Evolutionary conservation across 2,888 invertebrate genomes (phyloP), one percentile per base, ranked within the genome.

Genomic region (Sisyra terminalis): DNA sequence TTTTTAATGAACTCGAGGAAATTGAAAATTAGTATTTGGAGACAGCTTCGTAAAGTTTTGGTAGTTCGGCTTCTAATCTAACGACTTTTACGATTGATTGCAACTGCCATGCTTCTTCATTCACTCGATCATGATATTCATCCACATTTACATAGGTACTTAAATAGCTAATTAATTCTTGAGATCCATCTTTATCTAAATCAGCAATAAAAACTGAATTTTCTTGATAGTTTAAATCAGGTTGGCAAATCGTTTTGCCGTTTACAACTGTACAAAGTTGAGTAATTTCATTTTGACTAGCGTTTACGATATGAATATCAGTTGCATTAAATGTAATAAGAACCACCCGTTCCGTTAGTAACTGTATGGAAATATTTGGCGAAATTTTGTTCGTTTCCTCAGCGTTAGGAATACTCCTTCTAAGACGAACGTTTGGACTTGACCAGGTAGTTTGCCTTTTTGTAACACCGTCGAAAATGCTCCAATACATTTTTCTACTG

Each of bases 251-350:
- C 14, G 47, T 15, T 8, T 66, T 55, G 2, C 64, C 63, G 57
- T 35, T 56, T 53, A 43, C 63, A 53, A 50, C 67, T 52, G 1
- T 55, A 60, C 86, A 87, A 47, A 86, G 69, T 56, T 85, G 84
- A 2, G 75, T 68, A 39, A 86, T 72, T 50, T 82, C 78, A n/a
- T 75, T 79, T 54, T 81, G 78, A 54, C 83, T 84, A 1, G 80
- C 78, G 58, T 86, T 84, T 39, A 82, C 80, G 50, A 77, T 76
- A 52, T 78, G 78, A 1, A 77, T 75, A 53, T 78, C 75, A 7
- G 75, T 71, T 45, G 77, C 75, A 56, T 84, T 81, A 56, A 84
- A 82, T 11, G 81, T 72, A n/a, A 86, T 75, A 40, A 86, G 61
- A n/a, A 83, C 72, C 31, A 84, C 78, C 24, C 77, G 70, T 57